Conservation (phyloP, 1,140 invertebrate genomes). For the Goniozus legneri region DNA sequence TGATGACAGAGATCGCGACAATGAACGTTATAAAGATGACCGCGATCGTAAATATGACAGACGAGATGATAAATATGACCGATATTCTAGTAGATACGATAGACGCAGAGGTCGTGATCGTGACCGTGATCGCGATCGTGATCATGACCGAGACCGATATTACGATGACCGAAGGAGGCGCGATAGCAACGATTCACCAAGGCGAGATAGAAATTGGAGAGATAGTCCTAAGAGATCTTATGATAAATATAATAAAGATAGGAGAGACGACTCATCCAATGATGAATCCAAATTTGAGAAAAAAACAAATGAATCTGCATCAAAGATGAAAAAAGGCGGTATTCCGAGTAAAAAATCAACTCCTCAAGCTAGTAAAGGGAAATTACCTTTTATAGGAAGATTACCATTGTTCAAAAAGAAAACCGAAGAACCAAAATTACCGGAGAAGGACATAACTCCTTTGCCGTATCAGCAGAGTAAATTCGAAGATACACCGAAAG, state of each 20-base stretch:
- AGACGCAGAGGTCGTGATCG: conserved; percentile 43
- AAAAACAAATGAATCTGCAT: conserved; percentile 35
- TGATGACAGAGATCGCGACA: conserved; percentile 30
- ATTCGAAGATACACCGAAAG: conserved; percentile 48
- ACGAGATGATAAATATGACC: conserved; percentile 48
- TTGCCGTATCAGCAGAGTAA: conserved; percentile 49
- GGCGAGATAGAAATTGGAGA: conserved; percentile 41
- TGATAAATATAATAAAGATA: conserved; percentile 44
- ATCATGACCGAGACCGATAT: conserved; percentile 41
- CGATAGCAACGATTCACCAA: conserved; percentile 43
- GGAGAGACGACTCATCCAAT: conserved; percentile 40
- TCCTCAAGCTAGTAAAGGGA: conserved; percentile 46
- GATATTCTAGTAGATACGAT: conserved; percentile 41
- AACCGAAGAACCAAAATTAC: conserved; percentile 45
- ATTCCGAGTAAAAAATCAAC: conserved; percentile 30
- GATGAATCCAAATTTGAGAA: conserved; percentile 54
- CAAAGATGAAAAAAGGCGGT: conserved; percentile 35
- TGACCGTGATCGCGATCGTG: conserved; percentile 35
- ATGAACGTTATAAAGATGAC: conserved; percentile 37
- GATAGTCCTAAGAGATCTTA: conserved; percentile 47
- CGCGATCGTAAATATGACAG: conserved; percentile 43
- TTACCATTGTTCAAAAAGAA: conserved; percentile 68
- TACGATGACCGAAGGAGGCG: conserved; percentile 47
- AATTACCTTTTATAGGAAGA: conserved; percentile 67
- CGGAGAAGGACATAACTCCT: conserved; percentile 46